A percentile compares a stretch with the other conserved stretches of the same genome.
phyloP scores from a whole-genome alignment of 2,888 invertebrate species.

The Eumerus sabulonum region DNA sequence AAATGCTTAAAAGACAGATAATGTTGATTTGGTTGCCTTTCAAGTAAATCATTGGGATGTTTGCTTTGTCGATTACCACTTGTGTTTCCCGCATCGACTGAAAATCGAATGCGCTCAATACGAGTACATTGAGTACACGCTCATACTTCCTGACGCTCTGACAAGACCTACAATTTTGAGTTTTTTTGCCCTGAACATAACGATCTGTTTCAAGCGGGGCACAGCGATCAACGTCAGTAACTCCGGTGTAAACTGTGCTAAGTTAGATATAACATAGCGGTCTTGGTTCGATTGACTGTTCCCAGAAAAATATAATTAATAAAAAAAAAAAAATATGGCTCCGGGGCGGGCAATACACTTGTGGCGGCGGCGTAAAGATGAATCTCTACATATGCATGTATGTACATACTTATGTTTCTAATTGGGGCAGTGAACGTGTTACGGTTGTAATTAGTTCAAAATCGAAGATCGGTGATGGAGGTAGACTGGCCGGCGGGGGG shows the following conservation, averaged over 20 bases:
- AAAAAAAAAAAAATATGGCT: constrained; percentile 53
- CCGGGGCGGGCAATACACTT: constrained; percentile 39
- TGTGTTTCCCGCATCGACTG: constrained; percentile 26
- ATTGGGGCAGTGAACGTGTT: background rate
- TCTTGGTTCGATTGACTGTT: constrained; percentile 22
- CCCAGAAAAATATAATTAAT: constrained; percentile 59
- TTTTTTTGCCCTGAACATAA: constrained; percentile 19
- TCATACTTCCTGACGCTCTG: constrained; percentile 6
- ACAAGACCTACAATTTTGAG: constrained; percentile 49
- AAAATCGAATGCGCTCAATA: constrained; percentile 27
- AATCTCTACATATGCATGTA: too few relatives aligned
- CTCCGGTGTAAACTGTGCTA: background rate
- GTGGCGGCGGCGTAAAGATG: constrained; percentile 12
- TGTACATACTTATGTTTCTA: too few relatives aligned
- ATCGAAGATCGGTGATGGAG: constrained; percentile 42
- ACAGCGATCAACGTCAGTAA: background rate
- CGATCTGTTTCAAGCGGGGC: constrained; percentile 36
- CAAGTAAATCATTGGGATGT: constrained; percentile 15
- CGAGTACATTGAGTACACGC: constrained; percentile 15
- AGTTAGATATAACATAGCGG: too few relatives aligned
- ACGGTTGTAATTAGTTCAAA: constrained; percentile 56
- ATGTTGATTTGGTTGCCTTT: constrained; percentile 25
- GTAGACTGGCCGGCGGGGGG: background rate
- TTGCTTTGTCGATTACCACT: constrained; percentile 49
- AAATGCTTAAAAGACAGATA: constrained; percentile 27